Conservation (phyloP, 2,113 vertebrate genomes). For the Carollia perspicillata region DNA sequence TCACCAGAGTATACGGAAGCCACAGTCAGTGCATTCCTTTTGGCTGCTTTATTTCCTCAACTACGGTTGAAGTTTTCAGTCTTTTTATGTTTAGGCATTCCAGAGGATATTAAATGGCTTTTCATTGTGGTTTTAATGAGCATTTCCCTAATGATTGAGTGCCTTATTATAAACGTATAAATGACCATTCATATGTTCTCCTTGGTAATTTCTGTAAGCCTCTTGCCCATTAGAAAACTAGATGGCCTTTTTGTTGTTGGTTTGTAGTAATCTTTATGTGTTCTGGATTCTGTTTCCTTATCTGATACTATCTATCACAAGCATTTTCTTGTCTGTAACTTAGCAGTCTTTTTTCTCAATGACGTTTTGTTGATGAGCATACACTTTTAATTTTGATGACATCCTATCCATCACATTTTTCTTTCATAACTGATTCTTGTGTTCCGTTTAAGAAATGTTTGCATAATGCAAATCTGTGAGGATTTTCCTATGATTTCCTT, state of each 20-base stretch:
- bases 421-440: background rate
- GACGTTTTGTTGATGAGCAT: background rate
- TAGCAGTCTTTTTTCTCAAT: background rate
- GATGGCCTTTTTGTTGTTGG: background rate
- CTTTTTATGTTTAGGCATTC: background rate
- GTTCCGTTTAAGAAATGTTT: background rate
- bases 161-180: background rate
- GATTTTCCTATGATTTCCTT: background rate
- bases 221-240: background rate
- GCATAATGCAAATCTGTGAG: background rate
- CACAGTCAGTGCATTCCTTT: rapidly evolving
- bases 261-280: background rate
- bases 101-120: background rate
- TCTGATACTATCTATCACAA: background rate
- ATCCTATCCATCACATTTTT: background rate
- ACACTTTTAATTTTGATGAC: background rate
- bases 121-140: background rate
- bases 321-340: background rate
- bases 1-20: background rate
- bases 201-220: background rate
- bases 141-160: background rate
- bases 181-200: background rate
- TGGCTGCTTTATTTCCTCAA: background rate
- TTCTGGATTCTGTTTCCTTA: background rate
- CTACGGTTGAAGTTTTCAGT: background rate